Evolutionary conservation across 2,113 vertebrate genomes (phyloP), one percentile per base, ranked within the genome.

Genomic region (Chaetodon auriga): DNA sequence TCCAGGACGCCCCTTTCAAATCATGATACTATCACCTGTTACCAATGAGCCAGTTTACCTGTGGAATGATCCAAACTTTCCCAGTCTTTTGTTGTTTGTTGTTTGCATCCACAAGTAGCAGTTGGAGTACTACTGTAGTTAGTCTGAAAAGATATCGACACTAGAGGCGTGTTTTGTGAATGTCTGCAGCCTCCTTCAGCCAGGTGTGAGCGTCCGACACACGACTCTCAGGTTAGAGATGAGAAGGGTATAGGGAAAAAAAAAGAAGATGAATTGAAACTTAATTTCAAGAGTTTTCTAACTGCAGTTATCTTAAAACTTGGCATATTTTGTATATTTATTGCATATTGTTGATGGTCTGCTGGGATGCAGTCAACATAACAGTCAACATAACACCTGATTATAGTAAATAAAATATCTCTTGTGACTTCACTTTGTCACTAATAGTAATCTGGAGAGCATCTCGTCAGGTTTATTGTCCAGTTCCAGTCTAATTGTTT

Each of bases 401-500:
- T 21, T 48, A 55, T 30, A 41, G n/a, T 49, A 38, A 43, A 82
- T 55, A 61, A 60, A 49, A 55, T 30, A 15, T 15, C 19, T 45
- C 23, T 21, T 49, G 43, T 41, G 71, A 48, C 61, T 51, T 1
- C 9, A 43, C 18, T 58, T 43, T 7, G 38, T 60, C 16, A 7
- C 23, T 46, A 63, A 75, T 25, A 49, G 66, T 41, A 43, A 8
- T 23, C 21, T 8, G 36, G 41, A 69, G 45, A 68, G 12, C 11
- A 54, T 69, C 11, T 45, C 21, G 16, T 70, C 16, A 14, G 43
- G 65, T 38, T 55, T 36, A 58, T 49, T 18, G 30, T 19, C 70
- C 48, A 25, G 45, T 71, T 72, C 43, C 53, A 49, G 10, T 25
- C 10, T 48, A 48, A 63, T 63, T 74, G 62, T 74, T 84, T 72